Percentiles rank a stretch among this genome's conserved stretches.
These are phyloP conservation scores for Ramphastos sulfuratus DNA, from an alignment of 2,113 vertebrate genomes.

Conservation along the genomic window DNA sequence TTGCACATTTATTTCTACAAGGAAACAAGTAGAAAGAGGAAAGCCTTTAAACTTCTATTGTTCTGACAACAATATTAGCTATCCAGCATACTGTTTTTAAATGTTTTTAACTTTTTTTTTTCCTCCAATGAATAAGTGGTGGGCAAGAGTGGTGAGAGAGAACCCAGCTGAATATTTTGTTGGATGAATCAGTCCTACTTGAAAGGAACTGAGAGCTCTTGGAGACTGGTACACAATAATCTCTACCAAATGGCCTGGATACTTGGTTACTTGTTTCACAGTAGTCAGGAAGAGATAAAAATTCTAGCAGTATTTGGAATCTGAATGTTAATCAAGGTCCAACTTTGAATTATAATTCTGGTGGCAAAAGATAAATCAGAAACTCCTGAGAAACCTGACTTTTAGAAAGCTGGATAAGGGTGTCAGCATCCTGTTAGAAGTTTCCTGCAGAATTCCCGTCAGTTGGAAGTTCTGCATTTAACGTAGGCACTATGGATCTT, in stretches of 20 bases:
- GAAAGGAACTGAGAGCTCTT: constrained; percentile 25
- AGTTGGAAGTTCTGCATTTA: neutral
- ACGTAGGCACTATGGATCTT: neutral
- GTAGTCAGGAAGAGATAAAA: neutral
- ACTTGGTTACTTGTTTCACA: constrained; percentile 3
- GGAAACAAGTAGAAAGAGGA: neutral
- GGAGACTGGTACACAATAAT: constrained; percentile 1
- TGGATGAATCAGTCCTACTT: constrained; percentile 38
- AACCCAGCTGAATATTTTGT: neutral
- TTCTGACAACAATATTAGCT: constrained; percentile 20
- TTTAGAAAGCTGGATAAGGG: neutral
- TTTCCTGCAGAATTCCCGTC: neutral
- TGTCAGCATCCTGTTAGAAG: neutral
- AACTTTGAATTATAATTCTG: neutral
- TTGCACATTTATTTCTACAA: constrained; percentile 16
- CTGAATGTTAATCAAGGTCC: neutral
- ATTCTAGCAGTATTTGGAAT: neutral
- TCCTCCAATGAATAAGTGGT: neutral
- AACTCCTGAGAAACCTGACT: neutral
- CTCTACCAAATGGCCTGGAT: neutral
- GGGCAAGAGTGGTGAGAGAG: neutral
- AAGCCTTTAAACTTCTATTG: constrained; percentile 18
- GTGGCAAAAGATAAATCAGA: neutral
- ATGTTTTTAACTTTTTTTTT: neutral
- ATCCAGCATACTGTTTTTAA: neutral